Conservation (phyloP, 2,113 vertebrate genomes). For the Trogon melanurus region DNA sequence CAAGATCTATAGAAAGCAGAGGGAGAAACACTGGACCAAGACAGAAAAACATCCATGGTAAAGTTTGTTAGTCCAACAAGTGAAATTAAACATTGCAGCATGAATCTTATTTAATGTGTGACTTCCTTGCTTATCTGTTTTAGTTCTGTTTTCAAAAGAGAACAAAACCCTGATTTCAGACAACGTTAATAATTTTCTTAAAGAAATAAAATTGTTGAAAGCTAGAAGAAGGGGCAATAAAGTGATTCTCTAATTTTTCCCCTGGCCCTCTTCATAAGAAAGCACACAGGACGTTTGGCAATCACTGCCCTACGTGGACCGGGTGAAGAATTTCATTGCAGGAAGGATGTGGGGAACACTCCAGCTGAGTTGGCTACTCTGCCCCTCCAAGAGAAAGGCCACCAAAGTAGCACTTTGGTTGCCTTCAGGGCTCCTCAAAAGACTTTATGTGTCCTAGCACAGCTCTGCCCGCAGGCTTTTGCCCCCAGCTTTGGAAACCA, state of each 20-base stretch:
- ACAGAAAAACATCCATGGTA: background rate
- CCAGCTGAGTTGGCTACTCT: background rate
- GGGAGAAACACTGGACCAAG: background rate
- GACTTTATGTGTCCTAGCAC: background rate
- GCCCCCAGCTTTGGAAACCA: background rate
- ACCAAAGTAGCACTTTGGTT: background rate
- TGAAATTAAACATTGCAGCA: background rate
- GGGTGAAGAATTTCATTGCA: background rate
- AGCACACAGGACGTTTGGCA: background rate
- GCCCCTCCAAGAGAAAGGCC: background rate
- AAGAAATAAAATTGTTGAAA: background rate
- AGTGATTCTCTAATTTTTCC: background rate
- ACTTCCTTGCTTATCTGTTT: background rate
- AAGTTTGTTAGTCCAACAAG: background rate
- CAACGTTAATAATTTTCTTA: background rate
- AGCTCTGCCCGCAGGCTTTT: background rate
- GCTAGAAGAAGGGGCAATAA: background rate
- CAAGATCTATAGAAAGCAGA: background rate
- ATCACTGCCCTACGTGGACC: background rate
- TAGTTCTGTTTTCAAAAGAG: background rate
- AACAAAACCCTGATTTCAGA: background rate
- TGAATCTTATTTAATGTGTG: background rate
- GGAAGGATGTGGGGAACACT: background rate
- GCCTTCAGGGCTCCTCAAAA: background rate
- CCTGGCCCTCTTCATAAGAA: background rate